Conservation (phyloP, 64 coral and sea anemone genomes). For the Montipora sp. region DNA sequence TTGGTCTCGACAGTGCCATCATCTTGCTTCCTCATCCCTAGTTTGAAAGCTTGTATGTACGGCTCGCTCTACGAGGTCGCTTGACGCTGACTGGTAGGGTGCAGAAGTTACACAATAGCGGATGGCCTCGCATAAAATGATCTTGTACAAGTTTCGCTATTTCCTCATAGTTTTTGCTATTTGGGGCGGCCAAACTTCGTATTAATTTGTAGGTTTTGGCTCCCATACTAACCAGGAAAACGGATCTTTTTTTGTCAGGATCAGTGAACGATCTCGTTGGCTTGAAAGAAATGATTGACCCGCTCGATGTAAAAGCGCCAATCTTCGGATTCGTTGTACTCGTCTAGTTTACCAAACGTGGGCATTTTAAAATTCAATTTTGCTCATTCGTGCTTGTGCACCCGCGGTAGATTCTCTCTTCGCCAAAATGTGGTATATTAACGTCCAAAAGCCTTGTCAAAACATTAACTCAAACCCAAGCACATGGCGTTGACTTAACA, state of each 20-base stretch:
- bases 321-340: constrained; percentile 1
- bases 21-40: constrained; percentile 53
- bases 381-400: too few relatives aligned
- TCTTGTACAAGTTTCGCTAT: too few relatives aligned
- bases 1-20: too few relatives aligned
- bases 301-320: constrained; percentile 23
- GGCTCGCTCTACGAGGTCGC: constrained; percentile 32
- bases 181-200: not conserved
- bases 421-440: too few relatives aligned
- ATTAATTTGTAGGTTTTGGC: constrained; percentile 30
- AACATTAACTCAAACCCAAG: too few relatives aligned
- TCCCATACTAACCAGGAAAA: constrained; percentile 8
- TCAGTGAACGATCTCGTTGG: constrained; percentile 10
- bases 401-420: too few relatives aligned
- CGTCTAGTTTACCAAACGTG: constrained; percentile 8
- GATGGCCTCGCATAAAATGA: too few relatives aligned
- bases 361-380: not conserved
- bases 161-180: too few relatives aligned
- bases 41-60: constrained; percentile 48
- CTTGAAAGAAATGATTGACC: constrained; percentile 19
- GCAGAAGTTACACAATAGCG: not conserved
- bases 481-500: too few relatives aligned
- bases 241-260: constrained; percentile 11
- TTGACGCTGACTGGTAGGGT: constrained; percentile 29
- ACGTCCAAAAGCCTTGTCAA: too few relatives aligned